phyloP scores from a whole-genome alignment of 2,797 vertebrate species.

The Toxotes lorentzi region DNA sequence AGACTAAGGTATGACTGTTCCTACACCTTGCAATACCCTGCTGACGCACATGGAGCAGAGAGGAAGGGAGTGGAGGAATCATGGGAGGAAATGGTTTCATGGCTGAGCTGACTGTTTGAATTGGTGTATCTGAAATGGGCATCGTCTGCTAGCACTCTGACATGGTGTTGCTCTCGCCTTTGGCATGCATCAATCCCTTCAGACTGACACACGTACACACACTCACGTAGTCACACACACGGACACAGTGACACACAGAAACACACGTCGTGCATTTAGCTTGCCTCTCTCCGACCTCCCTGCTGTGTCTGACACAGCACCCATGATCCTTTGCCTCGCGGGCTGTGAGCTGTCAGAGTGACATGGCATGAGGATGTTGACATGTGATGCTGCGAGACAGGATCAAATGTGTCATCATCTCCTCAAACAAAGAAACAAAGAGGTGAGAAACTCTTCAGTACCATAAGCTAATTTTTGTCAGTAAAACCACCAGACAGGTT shows the following conservation, averaged over 20 bases:
- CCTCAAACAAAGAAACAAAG: constrained; percentile 80
- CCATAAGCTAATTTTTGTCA: constrained; percentile 58
- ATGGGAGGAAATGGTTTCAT: constrained; percentile 87
- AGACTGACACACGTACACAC: constrained; percentile 65
- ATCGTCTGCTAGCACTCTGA: constrained; percentile 88
- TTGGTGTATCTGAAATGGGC: constrained; percentile 85
- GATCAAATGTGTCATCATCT: constrained; percentile 84
- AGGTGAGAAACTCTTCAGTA: constrained; percentile 65
- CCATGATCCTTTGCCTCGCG: constrained; percentile 83
- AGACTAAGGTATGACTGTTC: constrained; percentile 25
- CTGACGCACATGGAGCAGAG: constrained; percentile 42
- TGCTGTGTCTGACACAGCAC: constrained; percentile 78
- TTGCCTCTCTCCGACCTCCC: constrained; percentile 74
- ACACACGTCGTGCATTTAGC: constrained; percentile 69
- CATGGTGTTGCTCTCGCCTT: constrained; percentile 87
- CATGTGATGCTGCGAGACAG: constrained; percentile 80
- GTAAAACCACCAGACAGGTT: constrained; percentile 25
- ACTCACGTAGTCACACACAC: constrained; percentile 26
- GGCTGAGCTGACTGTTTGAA: constrained; percentile 84
- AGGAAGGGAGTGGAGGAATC: constrained; percentile 71
- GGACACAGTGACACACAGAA: constrained; percentile 30
- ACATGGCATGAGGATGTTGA: constrained; percentile 79
- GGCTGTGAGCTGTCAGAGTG: constrained; percentile 84
- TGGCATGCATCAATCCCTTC: constrained; percentile 80
- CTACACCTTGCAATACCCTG: constrained; percentile 40